Conservation (phyloP, 2,888 invertebrate species). For the Euzophera pinguis region DNA sequence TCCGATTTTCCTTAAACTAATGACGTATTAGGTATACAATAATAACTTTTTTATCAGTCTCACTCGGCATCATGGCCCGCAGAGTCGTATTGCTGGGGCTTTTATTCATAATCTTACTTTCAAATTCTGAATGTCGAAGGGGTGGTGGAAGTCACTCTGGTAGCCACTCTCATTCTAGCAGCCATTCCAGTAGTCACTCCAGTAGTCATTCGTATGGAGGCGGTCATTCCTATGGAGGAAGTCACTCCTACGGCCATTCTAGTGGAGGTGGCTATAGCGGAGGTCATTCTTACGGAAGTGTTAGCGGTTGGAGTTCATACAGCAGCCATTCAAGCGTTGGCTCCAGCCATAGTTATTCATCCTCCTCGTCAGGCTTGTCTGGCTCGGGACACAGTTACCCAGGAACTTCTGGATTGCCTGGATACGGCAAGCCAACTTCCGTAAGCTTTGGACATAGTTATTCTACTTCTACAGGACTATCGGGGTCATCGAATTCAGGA, state of each 20-base stretch:
- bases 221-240: background rate
- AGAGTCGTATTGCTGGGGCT: background rate
- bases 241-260: background rate
- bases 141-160: background rate
- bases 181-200: background rate
- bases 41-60: background rate
- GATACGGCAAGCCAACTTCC: conserved; percentile 2
- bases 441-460: background rate
- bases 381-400: conserved; percentile 17
- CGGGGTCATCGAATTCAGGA: background rate
- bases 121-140: conserved; percentile 1
- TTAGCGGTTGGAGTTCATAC: too few relatives aligned
- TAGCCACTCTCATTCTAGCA: background rate
- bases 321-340: background rate
- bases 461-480: background rate
- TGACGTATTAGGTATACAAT: background rate
- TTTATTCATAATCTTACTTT: background rate
- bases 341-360: background rate
- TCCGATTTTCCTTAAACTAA: background rate
- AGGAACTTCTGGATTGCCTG: conserved; percentile 18
- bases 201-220: background rate
- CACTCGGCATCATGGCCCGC: conserved; percentile 2
- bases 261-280: background rate
- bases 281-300: too few relatives aligned
- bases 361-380: background rate